Percentiles rank a stretch among this genome's conserved stretches.
phyloP scores from a whole-genome alignment of 2,113 vertebrate species.

The Anarhynchus alexandrinus region DNA sequence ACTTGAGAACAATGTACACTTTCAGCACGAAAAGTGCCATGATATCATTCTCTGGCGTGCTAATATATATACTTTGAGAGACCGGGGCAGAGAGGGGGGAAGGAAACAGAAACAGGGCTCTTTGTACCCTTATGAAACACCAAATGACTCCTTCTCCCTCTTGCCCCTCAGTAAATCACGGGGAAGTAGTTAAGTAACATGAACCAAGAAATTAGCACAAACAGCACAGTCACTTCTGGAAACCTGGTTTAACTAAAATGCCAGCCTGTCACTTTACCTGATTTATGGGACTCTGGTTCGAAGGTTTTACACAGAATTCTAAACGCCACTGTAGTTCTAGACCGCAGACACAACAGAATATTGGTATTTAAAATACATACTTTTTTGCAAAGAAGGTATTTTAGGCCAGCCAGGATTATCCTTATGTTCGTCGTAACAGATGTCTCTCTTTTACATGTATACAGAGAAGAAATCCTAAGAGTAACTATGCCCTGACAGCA shows the following conservation, averaged over 20 bases:
- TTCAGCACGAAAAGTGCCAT: constrained; percentile 49
- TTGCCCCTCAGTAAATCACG: neutral
- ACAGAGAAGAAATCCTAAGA: neutral
- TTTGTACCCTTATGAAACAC: constrained; percentile 1
- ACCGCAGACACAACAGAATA: neutral
- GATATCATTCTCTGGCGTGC: constrained; percentile 35
- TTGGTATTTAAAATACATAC: neutral
- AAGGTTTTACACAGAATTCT: neutral
- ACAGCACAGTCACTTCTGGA: neutral
- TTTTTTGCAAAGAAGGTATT: neutral
- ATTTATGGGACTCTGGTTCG: constrained; percentile 1
- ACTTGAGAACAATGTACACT: constrained; percentile 27
- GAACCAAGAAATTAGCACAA: constrained; percentile 17
- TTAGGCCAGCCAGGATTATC: neutral
- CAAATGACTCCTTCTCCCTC: neutral
- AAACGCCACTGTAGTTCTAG: neutral
- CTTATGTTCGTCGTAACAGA: neutral
- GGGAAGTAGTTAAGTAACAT: neutral
- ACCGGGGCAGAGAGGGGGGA: neutral
- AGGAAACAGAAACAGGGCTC: constrained; percentile 18
- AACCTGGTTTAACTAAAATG: neutral
- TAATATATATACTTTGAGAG: neutral
- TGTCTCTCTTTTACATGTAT: neutral
- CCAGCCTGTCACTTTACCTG: neutral
- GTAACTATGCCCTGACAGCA: neutral